Percentiles rank a stretch among this genome's conserved stretches.
Conservation (phyloP, 2,797 vertebrate species). For the Macropus fuliginosus region DNA sequence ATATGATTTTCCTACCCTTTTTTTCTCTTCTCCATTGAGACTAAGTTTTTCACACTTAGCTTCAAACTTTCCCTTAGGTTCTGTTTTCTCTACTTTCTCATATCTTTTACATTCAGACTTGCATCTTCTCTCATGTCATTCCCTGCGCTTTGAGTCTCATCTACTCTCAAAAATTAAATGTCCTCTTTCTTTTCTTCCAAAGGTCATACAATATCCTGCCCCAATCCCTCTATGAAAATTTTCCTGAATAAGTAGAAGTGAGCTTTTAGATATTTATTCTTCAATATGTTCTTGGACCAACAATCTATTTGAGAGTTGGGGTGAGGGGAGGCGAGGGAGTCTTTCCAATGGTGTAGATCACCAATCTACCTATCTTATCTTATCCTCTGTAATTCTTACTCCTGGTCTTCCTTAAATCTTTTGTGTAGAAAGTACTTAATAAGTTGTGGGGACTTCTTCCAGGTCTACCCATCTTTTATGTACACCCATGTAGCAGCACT, state of each 20-base stretch:
- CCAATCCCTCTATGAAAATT: background rate
- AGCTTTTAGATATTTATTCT: background rate
- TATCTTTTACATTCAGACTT: background rate
- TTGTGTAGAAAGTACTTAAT: no score
- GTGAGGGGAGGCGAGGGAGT: background rate
- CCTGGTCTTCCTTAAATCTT: no score
- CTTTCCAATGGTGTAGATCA: background rate
- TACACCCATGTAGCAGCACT: no score
- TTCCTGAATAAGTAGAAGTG: constrained; percentile 5
- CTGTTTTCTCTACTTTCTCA: background rate
- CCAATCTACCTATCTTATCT: background rate
- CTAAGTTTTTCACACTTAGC: background rate
- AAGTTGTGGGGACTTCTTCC: no score
- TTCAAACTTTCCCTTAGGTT: background rate
- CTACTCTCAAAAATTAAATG: constrained; percentile 12
- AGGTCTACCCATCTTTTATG: no score
- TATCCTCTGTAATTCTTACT: background rate
- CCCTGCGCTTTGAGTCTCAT: background rate
- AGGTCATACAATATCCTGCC: background rate
- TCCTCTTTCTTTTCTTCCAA: constrained; percentile 17
- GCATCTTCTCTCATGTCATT: constrained; percentile 7
- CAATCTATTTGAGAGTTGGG: background rate
- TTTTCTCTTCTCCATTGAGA: background rate
- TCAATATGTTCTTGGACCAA: background rate
- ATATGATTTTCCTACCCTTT: background rate